phyloP scores from a whole-genome alignment of 2,797 vertebrate genomes.

The Synaphobranchus kaupii region DNA sequence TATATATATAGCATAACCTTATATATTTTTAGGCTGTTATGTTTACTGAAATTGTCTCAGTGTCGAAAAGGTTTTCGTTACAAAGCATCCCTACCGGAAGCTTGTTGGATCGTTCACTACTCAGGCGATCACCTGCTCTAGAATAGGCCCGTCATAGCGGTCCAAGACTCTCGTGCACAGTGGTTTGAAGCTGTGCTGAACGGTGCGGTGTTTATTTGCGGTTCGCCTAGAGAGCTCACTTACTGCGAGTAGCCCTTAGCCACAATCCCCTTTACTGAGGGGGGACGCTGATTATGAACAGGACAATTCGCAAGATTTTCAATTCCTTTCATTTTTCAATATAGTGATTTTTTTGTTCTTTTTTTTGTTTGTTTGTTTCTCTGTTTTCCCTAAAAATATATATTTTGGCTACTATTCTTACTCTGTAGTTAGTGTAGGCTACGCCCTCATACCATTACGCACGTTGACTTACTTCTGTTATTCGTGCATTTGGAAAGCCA shows the following conservation, averaged over 20 bases:
- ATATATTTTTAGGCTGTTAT: background rate
- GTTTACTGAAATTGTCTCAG: no score
- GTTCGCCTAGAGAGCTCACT: background rate
- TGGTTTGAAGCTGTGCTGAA: constrained; percentile 6
- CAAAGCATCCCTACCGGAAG: constrained; percentile 38
- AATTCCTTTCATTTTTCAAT: background rate
- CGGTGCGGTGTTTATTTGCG: background rate
- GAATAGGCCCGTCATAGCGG: background rate
- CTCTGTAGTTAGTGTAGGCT: background rate
- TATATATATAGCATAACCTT: background rate
- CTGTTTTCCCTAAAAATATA: background rate
- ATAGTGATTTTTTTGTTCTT: background rate
- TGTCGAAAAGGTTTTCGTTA: constrained; percentile 19
- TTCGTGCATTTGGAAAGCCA: background rate
- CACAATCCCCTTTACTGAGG: background rate
- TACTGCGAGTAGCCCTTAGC: background rate
- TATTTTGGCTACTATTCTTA: background rate
- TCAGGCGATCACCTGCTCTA: background rate
- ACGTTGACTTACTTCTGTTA: background rate
- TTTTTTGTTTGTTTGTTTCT: background rate
- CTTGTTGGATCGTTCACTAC: constrained; percentile 24
- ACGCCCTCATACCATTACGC: background rate
- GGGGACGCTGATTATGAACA: background rate
- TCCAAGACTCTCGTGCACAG: constrained; percentile 16
- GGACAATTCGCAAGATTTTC: background rate